Evolutionary conservation across 2,888 invertebrate species (phyloP), one percentile per base, ranked within the genome.

Genomic region (Andrena flavipes): DNA sequence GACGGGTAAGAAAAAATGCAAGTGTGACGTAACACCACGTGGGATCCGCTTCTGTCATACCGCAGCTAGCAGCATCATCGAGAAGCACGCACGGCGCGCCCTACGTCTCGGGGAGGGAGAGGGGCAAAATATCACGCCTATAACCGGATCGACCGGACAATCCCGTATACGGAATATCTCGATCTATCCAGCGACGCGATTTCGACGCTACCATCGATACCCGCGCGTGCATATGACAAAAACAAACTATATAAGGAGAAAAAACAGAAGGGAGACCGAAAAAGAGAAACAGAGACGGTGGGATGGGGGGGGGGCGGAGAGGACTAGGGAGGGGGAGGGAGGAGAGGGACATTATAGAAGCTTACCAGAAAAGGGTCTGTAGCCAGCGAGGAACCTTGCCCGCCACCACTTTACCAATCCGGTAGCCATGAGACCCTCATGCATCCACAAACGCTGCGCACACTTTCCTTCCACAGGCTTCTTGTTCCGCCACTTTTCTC

Each of bases 401-500:
- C 96, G 96, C 96, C 96, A 96, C 96, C 96, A 96, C 95, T 96
- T 96, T 94, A 96, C 96, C 94, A 96, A 95, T 95, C 96, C 96
- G 95, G 96, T 96, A 95, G 96, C 96, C 96, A 96, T 96, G 95
- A 95, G 95, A 95, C 91, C 91, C 91, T 92, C 93, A 93, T 93
- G 89, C 91, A 91, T 89, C 88, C 90, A 86, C 91, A 85, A 88
- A 88, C 88, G 86, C 84, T 86, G 81, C 70, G 86, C 87, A 80
- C 84, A 83, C 90, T 85, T 85, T 85, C 82, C 63, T 85, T 81
- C 84, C 85, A 42, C 23, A 87, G 85, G 67, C 80, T 80, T 82
- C 75, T 76, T 82, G 76, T 73, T 76, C 65, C 70, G 62, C 69
- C 81, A 83, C 80, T 81, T 84, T 85, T 69, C 78, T 65, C 80